Conservation (phyloP, 2,888 invertebrate species). For the Theretra japonica region DNA sequence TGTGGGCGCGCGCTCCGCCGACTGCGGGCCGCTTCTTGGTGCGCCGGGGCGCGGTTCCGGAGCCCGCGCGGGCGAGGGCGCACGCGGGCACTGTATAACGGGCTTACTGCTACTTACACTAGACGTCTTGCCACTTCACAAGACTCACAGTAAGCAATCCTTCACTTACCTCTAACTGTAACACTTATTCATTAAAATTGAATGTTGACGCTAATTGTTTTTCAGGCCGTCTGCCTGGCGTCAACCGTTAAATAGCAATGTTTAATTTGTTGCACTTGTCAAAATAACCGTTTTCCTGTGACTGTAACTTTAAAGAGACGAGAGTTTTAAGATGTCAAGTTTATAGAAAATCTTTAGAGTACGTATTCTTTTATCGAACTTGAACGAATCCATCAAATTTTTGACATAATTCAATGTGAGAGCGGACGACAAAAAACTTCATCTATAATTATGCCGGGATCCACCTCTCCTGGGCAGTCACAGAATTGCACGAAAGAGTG, state of each 20-base stretch:
- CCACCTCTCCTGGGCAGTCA: not conserved
- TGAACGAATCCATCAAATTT: too few species aligned
- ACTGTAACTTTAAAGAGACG: too few species aligned
- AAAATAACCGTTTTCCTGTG: too few species aligned
- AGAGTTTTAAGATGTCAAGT: too few species aligned
- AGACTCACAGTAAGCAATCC: conserved; percentile 33
- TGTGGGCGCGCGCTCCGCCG: conserved; percentile 39
- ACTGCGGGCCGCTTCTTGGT: conserved; percentile 73
- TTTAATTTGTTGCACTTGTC: too few species aligned
- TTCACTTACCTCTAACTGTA: not conserved
- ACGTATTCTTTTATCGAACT: too few species aligned
- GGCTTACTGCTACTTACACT: conserved; percentile 64
- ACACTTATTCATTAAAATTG: conserved; percentile 30
- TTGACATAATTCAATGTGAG: too few species aligned
- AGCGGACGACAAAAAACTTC: too few species aligned
- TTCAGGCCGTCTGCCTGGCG: too few species aligned
- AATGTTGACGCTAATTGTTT: conserved; percentile 22
- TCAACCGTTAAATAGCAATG: too few species aligned
- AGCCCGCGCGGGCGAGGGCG: conserved; percentile 76
- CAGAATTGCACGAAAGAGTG: not conserved
- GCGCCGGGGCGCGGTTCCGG: conserved; percentile 65
- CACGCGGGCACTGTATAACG: conserved; percentile 77
- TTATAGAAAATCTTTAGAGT: too few species aligned
- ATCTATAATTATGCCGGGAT: too few species aligned
- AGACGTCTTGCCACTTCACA: conserved; percentile 35